Conservation (phyloP, 2,113 vertebrate genomes). For the Panurus biarmicus region DNA sequence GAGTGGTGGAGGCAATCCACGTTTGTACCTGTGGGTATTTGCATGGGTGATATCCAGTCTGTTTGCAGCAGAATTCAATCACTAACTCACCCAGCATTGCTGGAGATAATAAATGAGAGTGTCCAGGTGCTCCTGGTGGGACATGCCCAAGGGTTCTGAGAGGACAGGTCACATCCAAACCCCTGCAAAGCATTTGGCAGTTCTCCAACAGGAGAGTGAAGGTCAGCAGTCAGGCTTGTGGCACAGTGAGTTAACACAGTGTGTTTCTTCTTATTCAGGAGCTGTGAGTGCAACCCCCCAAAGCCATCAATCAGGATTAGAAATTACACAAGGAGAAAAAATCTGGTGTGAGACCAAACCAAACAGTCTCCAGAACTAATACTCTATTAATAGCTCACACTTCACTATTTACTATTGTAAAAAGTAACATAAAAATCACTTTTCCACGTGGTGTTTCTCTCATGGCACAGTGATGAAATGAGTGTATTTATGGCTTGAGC, state of each 20-base stretch:
- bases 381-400: conserved; percentile 21
- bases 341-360: conserved; percentile 29
- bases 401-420: conserved; percentile 40
- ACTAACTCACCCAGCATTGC: background rate
- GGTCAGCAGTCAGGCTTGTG: background rate
- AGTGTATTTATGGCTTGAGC: background rate
- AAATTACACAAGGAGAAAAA: conserved; percentile 43
- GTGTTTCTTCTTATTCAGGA: conserved; percentile 9
- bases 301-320: conserved; percentile 38
- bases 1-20: background rate
- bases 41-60: background rate
- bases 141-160: conserved; percentile 45
- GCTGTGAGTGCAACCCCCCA: background rate
- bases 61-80: background rate
- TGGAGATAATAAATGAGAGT: background rate
- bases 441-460: conserved; percentile 22
- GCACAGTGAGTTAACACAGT: background rate
- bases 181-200: background rate
- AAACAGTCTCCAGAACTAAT: conserved; percentile 40
- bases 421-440: conserved; percentile 21
- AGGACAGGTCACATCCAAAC: background rate
- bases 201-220: background rate
- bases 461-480: conserved; percentile 13
- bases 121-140: background rate
- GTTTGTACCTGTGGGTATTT: background rate